Evolutionary conservation across 2,113 vertebrate genomes (phyloP).

Genomic region (Rana temporaria): DNA sequence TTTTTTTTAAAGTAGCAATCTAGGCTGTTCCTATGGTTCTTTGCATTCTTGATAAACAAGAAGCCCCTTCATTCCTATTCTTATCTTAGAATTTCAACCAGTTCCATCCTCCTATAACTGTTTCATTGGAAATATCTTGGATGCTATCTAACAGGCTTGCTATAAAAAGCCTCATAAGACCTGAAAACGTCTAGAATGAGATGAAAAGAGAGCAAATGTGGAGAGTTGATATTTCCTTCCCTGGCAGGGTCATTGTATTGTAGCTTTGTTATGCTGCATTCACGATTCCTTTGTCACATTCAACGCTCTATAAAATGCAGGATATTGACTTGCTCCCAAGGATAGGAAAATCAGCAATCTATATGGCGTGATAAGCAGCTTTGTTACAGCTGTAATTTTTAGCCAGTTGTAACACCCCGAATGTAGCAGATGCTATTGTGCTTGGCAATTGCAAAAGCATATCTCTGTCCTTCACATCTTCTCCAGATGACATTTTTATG

Average conservation of each 20-base stretch:
- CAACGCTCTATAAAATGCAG: slow-evolving; percentile 18
- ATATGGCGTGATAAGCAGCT: slow-evolving; percentile 33
- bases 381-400: slow-evolving; percentile 29
- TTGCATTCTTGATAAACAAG: no score
- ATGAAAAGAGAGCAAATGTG: slow-evolving; percentile 7
- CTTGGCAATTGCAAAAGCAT: slow-evolving; percentile 17
- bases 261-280: slow-evolving; percentile 10
- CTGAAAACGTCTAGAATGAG: slow-evolving; percentile 22
- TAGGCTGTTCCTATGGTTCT: no score
- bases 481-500: slow-evolving; percentile 35
- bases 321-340: slow-evolving; percentile 29
- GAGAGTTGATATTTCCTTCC: slow-evolving; percentile 37
- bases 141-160: slow-evolving; percentile 14
- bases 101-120: neutral
- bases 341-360: slow-evolving; percentile 29
- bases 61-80: no score
- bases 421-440: slow-evolving; percentile 43
- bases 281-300: slow-evolving; percentile 21
- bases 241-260: slow-evolving; percentile 27
- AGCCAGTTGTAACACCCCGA: slow-evolving; percentile 45
- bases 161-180: slow-evolving; percentile 38
- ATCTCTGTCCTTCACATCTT: neutral
- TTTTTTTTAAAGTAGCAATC: no score
- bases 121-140: slow-evolving; percentile 35
- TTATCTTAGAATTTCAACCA: no score